phyloP scores from a whole-genome alignment of 92 coral and sea anemone genomes.

The Zoanthus solanderi region DNA sequence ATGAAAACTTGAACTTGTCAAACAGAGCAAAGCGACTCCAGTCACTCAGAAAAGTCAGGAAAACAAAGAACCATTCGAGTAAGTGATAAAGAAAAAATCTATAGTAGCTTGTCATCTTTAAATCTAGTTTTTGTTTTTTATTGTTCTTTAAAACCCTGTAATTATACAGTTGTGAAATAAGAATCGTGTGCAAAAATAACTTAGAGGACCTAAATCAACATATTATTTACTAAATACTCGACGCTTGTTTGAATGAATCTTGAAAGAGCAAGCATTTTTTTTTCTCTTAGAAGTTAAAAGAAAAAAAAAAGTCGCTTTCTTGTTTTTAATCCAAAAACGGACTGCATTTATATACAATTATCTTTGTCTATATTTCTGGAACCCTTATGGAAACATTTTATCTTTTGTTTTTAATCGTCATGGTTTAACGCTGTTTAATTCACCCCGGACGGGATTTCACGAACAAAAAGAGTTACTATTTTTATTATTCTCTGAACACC shows the following conservation, averaged over 20 bases:
- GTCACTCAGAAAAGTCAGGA: conserved; percentile 26
- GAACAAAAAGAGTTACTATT: background rate
- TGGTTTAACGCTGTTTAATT: conserved; percentile 38
- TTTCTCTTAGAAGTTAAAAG: conserved; percentile 40
- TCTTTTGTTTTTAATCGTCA: conserved; percentile 48
- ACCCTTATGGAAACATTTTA: conserved; percentile 34
- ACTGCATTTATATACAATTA: conserved; percentile 12
- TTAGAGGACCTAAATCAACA: background rate
- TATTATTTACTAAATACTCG: conserved; percentile 19
- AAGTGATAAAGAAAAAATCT: conserved; percentile 17
- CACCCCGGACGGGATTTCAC: conserved; percentile 11
- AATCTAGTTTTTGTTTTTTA: conserved; percentile 14
- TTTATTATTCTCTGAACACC: conserved; percentile 2
- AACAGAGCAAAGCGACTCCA: conserved; percentile 8
- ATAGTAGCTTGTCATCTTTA: conserved; percentile 26
- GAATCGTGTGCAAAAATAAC: background rate
- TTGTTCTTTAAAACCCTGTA: conserved; percentile 32
- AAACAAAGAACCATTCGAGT: conserved; percentile 25
- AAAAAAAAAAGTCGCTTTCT: conserved; percentile 27
- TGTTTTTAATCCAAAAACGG: conserved; percentile 44
- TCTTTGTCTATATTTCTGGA: conserved; percentile 34
- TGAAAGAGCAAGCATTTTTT: background rate
- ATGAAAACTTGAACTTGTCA: conserved; percentile 39
- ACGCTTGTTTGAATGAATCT: background rate
- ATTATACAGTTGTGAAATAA: background rate